These are phyloP conservation scores for Pipra filicauda DNA, from an alignment of 2,113 vertebrate genomes.

Conservation along the genomic window DNA sequence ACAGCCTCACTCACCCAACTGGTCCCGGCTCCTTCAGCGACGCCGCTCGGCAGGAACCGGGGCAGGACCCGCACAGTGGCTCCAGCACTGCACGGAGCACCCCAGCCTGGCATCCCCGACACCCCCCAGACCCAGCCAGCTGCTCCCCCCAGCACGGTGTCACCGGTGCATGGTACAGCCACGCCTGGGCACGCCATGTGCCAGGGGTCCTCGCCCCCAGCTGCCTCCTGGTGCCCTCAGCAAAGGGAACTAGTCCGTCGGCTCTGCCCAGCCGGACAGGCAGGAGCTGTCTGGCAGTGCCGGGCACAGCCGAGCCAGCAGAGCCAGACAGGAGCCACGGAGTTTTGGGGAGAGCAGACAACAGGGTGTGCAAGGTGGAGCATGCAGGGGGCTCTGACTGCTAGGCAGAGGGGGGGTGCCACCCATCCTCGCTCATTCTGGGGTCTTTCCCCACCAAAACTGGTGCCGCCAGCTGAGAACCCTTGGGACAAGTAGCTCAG, in stretches of 20 bases:
- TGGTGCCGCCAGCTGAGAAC: accelerated
- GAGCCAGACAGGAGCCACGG: background rate
- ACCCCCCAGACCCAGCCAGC: accelerated
- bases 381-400: accelerated
- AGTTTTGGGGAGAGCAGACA: background rate
- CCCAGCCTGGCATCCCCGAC: accelerated
- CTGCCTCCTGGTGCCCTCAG: accelerated
- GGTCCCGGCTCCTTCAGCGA: slow-evolving; percentile 23
- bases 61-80: background rate
- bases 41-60: background rate
- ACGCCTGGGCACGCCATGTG: accelerated
- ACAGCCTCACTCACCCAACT: slow-evolving; percentile 55
- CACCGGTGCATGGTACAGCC: accelerated
- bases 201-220: background rate
- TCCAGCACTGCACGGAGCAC: accelerated
- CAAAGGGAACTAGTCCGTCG: background rate
- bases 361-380: accelerated
- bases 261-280: background rate
- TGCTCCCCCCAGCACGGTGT: accelerated
- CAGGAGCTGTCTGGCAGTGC: background rate
- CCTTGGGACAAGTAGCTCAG: background rate
- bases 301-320: background rate
- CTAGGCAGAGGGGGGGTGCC: accelerated
- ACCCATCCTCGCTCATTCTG: background rate
- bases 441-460: background rate